Evolutionary conservation across 2,113 vertebrate genomes (phyloP).

Genomic region (Climacteris rufus): DNA sequence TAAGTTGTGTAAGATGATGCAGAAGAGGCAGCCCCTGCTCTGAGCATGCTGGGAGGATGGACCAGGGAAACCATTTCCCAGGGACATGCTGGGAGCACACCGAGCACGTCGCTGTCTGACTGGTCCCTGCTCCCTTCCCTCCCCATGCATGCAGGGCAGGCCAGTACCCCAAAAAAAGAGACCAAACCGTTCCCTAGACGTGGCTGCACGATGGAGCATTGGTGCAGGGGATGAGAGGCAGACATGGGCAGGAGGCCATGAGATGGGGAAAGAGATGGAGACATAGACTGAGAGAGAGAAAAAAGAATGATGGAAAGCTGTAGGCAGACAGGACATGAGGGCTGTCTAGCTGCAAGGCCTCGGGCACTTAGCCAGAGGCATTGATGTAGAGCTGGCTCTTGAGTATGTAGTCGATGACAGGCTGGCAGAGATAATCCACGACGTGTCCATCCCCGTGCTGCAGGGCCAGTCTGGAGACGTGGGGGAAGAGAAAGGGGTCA

Average conservation of each 20-base stretch:
- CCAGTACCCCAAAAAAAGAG: constrained; percentile 14
- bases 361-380: constrained; percentile 83
- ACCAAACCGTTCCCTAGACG: constrained; percentile 36
- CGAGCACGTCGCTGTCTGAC: not conserved
- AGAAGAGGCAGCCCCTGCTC: constrained; percentile 16
- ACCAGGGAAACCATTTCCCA: constrained; percentile 45
- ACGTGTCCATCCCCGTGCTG: constrained; percentile 97
- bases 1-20: constrained; percentile 23
- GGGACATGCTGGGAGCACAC: constrained; percentile 59
- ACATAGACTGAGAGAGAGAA: constrained; percentile 11
- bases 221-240: constrained; percentile 36
- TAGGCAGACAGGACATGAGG: not conserved
- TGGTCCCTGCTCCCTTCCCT: not conserved
- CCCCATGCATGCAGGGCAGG: not conserved
- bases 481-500: not conserved
- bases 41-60: constrained; percentile 67
- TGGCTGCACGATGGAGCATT: constrained; percentile 15
- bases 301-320: constrained; percentile 41
- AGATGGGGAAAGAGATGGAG: constrained; percentile 67
- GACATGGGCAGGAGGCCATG: constrained; percentile 29
- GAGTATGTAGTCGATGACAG: constrained; percentile 98
- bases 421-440: constrained; percentile 93
- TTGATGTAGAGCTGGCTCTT: constrained; percentile 99
- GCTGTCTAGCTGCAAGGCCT: not conserved
- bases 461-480: constrained; percentile 83